Percentiles rank a stretch among this genome's conserved stretches.
Evolutionary conservation across 92 coral and sea anemone species (phyloP).

Genomic region (Meandrina meandrites): DNA sequence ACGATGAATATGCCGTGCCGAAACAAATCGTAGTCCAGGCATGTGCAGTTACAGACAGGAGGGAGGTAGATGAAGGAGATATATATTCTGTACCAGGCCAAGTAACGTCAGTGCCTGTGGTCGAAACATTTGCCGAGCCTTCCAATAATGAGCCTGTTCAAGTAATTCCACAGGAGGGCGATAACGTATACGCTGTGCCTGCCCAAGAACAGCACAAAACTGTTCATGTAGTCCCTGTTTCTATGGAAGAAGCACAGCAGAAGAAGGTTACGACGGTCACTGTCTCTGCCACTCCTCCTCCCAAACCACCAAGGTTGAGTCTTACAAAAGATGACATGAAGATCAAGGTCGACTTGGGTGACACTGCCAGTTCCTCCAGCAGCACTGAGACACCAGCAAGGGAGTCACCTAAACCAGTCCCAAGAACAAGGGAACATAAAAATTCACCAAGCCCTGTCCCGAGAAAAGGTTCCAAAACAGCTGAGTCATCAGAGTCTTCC

Average conservation of each 20-base stretch:
- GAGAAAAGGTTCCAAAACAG: conserved; percentile 22
- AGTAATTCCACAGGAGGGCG: background rate
- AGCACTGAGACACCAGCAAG: background rate
- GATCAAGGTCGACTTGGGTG: background rate
- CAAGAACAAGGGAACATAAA: conserved; percentile 24
- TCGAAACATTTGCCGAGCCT: conserved; percentile 9
- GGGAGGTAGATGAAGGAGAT: conserved; percentile 10
- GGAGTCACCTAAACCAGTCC: conserved; percentile 35
- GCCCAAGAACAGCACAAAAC: background rate
- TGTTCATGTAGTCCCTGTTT: conserved; percentile 16
- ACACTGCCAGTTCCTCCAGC: background rate
- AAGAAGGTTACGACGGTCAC: background rate
- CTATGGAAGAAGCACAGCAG: background rate
- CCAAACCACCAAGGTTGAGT: conserved; percentile 69
- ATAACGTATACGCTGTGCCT: conserved; percentile 13
- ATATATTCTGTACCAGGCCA: conserved; percentile 54
- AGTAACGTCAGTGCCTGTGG: conserved; percentile 33
- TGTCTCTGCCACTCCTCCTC: conserved; percentile 38
- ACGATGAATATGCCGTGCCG: conserved; percentile 40
- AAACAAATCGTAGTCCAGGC: conserved; percentile 22
- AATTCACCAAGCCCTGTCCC: conserved; percentile 37
- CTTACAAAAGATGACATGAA: conserved; percentile 9
- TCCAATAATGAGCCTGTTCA: background rate
- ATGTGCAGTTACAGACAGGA: conserved; percentile 23
- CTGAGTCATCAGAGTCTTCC: conserved; percentile 6